Evolutionary conservation across 2,888 invertebrate genomes (phyloP), one percentile per base, ranked within the genome.

Genomic region (Augiades crinisus): DNA sequence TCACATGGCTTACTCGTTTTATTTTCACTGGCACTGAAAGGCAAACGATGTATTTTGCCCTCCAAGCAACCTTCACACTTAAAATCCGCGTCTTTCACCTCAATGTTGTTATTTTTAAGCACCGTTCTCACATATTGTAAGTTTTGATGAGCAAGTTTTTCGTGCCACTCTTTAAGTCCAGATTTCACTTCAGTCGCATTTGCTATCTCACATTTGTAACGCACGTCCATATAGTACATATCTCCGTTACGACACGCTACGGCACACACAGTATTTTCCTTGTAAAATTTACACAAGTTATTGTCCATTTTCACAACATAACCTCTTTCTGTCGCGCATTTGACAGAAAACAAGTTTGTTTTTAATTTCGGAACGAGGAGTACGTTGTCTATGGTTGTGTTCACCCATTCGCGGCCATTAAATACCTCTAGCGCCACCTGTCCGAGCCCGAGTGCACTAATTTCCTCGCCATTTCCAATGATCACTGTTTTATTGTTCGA

Each of bases 301-400:
- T 36, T 5, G 2, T 36, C 10, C 8, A 13, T 16, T 2, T 1
- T 34, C 16, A 34, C 16, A 5, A 16, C 12, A 16, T 34, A 34
- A 34, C 34, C 34, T 34, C n/a, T n/a, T n/a, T n/a, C n/a, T n/a
- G n/a, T n/a, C n/a, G n/a, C n/a, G 16, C 3, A 34, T n/a, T n/a
- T n/a, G n/a, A n/a, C n/a, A n/a, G n/a, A n/a, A n/a, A n/a, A n/a
- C n/a, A n/a, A n/a, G n/a, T 19, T 19, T 10, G 5, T 57, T 22
- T 57, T 53, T 14, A 62, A 27, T 24, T 60, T 58, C 0, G 62
- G 63, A 19, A 67, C 63, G 14, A 34, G 52, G 2, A 65, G 16
- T 0, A 67, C 65, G 12, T 63, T 62, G 22, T 63, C 58, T 51
- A 63, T 59, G 38, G 56, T 53, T 1, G 63, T 61, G 2, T 61